Percentiles rank a stretch among this genome's conserved stretches.
These are phyloP conservation scores for Karalla daura DNA, from an alignment of 2,797 vertebrate genomes.

Conservation along the genomic window DNA sequence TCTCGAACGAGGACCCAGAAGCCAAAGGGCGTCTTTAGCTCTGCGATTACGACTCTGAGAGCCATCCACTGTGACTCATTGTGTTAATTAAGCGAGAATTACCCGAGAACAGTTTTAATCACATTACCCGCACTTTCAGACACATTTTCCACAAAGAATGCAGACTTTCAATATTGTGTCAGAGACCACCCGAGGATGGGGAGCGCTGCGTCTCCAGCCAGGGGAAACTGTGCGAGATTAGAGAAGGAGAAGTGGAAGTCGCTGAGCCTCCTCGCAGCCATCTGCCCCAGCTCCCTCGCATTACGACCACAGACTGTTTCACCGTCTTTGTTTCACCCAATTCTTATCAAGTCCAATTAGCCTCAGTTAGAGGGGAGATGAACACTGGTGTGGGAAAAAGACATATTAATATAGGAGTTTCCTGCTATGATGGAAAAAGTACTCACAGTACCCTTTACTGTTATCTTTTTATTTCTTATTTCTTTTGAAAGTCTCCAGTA, in stretches of 20 bases:
- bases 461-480: too few relatives aligned
- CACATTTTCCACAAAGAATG: slow-evolving; percentile 29
- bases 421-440: too few relatives aligned
- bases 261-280: slow-evolving; percentile 48
- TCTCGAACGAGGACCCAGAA: slow-evolving; percentile 4
- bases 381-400: slow-evolving; percentile 9
- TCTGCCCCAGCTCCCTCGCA: slow-evolving; percentile 34
- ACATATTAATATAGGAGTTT: too few relatives aligned
- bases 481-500: too few relatives aligned
- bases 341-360: slow-evolving; percentile 29
- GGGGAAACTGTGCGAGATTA: slow-evolving; percentile 7
- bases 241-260: slow-evolving; percentile 53
- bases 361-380: slow-evolving; percentile 26
- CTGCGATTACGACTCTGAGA: slow-evolving; percentile 21
- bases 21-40: slow-evolving; percentile 32
- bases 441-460: too few relatives aligned
- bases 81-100: slow-evolving; percentile 28
- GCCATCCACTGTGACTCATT: slow-evolving; percentile 23
- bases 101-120: slow-evolving; percentile 35
- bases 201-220: slow-evolving; percentile 30
- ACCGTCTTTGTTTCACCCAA: slow-evolving; percentile 10
- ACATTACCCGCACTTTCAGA: slow-evolving; percentile 27
- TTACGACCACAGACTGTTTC: slow-evolving; percentile 7
- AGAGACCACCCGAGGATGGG: slow-evolving; percentile 41
- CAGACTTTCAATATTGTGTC: slow-evolving; percentile 23